phyloP scores from a whole-genome alignment of 1,140 invertebrate genomes.

The Anastrepha obliqua region DNA sequence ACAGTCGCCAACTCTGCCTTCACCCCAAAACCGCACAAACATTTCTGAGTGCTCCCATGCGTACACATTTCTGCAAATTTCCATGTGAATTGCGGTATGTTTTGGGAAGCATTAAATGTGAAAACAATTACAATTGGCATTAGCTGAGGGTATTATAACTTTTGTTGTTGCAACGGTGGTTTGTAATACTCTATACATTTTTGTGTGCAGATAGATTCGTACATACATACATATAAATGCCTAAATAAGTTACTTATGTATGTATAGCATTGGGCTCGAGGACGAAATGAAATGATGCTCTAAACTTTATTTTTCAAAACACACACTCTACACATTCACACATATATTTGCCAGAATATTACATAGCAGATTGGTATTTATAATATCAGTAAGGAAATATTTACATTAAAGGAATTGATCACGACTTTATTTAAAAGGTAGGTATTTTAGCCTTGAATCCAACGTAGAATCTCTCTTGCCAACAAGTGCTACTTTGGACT shows the following conservation, averaged over 20 bases:
- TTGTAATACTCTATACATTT: neutral
- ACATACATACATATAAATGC: neutral
- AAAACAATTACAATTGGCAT: slow-evolving; percentile 31
- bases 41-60: slow-evolving; percentile 30
- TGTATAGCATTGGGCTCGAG: neutral
- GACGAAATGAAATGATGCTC: too few species aligned
- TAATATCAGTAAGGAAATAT: too few species aligned
- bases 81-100: slow-evolving; percentile 2
- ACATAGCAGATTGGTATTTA: too few species aligned
- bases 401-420: too few species aligned
- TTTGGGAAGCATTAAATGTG: slow-evolving; percentile 34
- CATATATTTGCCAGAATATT: too few species aligned
- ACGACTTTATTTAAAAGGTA: too few species aligned
- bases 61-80: slow-evolving; percentile 39
- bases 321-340: too few species aligned
- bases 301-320: too few species aligned
- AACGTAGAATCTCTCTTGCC: too few species aligned
- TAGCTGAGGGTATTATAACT: neutral
- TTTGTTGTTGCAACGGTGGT: neutral
- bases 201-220: neutral
- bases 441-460: too few species aligned
- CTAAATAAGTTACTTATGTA: neutral
- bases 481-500: too few species aligned
- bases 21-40: neutral
- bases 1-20: neutral